Conservation (phyloP, 2,797 vertebrate species). For the Taeniopygia guttata region DNA sequence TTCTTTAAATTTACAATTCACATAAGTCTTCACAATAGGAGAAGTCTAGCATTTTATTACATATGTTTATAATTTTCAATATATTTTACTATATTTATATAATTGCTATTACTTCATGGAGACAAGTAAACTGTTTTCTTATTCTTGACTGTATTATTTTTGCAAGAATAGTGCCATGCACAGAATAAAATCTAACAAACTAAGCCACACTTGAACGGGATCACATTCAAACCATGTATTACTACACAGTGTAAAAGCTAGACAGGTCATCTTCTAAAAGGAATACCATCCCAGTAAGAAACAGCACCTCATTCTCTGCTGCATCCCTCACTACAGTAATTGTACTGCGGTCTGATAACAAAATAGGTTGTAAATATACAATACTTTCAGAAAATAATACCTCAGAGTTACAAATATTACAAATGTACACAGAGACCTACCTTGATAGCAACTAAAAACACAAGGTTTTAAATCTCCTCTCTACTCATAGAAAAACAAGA, state of each 20-base stretch:
- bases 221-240: background rate
- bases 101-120: background rate
- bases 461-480: background rate
- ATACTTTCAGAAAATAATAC: background rate
- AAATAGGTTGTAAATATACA: background rate
- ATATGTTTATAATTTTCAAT: background rate
- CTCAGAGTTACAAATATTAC: background rate
- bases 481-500: background rate
- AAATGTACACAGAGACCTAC: background rate
- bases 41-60: background rate
- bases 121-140: background rate
- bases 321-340: background rate
- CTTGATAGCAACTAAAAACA: background rate
- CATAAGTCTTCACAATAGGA: background rate
- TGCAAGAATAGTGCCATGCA: background rate
- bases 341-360: background rate
- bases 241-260: background rate
- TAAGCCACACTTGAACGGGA: background rate
- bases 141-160: background rate
- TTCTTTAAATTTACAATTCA: constrained; percentile 1
- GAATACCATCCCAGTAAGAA: background rate
- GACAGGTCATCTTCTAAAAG: background rate
- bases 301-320: background rate
- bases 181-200: background rate
- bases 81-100: background rate